These are phyloP conservation scores for Platalea minor DNA, from an alignment of 2,797 vertebrate species.

Conservation along the genomic window DNA sequence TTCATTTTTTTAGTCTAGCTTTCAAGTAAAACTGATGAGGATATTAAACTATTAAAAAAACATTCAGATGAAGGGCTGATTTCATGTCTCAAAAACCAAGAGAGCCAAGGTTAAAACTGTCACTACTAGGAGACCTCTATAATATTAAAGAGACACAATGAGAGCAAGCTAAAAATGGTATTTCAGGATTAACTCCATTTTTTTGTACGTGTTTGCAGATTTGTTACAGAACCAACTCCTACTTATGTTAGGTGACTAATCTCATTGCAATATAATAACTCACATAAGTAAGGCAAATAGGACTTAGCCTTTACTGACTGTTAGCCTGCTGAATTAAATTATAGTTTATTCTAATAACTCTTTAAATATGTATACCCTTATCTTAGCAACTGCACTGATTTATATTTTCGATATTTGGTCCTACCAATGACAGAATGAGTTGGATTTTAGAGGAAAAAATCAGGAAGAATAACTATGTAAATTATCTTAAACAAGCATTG, in stretches of 20 bases:
- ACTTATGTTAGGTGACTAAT: conserved; percentile 54
- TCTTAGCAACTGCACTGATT: neutral
- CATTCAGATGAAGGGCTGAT: conserved; percentile 19
- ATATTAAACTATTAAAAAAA: conserved; percentile 1
- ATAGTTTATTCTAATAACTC: neutral
- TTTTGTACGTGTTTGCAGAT: conserved; percentile 14
- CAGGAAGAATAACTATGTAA: neutral
- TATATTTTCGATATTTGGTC: neutral
- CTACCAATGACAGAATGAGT: neutral
- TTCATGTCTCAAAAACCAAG: conserved; percentile 1
- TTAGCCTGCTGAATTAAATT: neutral
- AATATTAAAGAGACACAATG: conserved; percentile 45
- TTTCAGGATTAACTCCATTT: conserved; percentile 10
- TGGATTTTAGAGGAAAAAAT: neutral
- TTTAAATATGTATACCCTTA: neutral
- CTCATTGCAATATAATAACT: conserved; percentile 27
- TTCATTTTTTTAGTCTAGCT: conserved; percentile 13
- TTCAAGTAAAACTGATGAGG: conserved; percentile 32
- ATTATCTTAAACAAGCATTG: neutral
- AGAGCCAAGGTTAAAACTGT: conserved; percentile 37
- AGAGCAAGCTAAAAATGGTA: conserved; percentile 41
- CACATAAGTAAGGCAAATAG: neutral
- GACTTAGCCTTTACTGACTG: neutral
- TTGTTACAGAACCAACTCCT: conserved; percentile 44
- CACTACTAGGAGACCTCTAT: conserved; percentile 18